Base-by-base conservation (phyloP, 1,140 invertebrate species). In the Stenopsyche tienmushanensis region DNA sequence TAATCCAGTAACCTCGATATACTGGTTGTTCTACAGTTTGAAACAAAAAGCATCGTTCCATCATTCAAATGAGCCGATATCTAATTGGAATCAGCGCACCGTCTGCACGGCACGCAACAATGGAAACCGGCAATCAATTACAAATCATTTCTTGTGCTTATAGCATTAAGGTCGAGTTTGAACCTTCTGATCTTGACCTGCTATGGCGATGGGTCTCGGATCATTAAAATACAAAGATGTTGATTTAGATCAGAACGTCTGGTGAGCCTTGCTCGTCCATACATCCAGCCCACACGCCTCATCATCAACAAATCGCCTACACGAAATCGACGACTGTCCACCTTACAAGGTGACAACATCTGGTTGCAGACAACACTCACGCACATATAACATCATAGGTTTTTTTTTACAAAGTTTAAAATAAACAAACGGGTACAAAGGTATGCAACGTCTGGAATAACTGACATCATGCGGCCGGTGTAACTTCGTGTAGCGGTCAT, bases 291-390 rank as follows among this genome's bases (percentile, higher is more conserved):
- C 44, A 47, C 44, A 20, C 44, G 5, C 18, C 44, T 20, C 10
- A 20, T 47, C 44, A 20, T 47, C 44, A 47, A 47, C 44, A 47
- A 47, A 47, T 47, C 44, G 44, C 44, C 44, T 9, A 47, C 44
- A 18, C 18, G 7, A 15, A 15, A 5, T 5, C 7, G 3, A 5
- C 8, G 5, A 8, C 7, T 47, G 44, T 47, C 44, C 44, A 47
- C 44, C 44, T 47, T 47, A 47, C 44, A 47, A 47, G 44, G 44
- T 47, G 44, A 47, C 44, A 47, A 47, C 44, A 47, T 47, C 44
- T 47, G 44, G 8, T 47, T 7, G 18, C 10, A 47, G 18, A 34
- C 5, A 13, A 34, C 29, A 13, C 29, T 13, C 13, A 34, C 29
- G 29, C 29, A 34, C 29, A 34, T 13, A n/a, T n/a, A n/a, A n/a